These are phyloP conservation scores for Rhizoglyphus robini DNA, from an alignment of 1,140 invertebrate genomes.

Conservation along the genomic window DNA sequence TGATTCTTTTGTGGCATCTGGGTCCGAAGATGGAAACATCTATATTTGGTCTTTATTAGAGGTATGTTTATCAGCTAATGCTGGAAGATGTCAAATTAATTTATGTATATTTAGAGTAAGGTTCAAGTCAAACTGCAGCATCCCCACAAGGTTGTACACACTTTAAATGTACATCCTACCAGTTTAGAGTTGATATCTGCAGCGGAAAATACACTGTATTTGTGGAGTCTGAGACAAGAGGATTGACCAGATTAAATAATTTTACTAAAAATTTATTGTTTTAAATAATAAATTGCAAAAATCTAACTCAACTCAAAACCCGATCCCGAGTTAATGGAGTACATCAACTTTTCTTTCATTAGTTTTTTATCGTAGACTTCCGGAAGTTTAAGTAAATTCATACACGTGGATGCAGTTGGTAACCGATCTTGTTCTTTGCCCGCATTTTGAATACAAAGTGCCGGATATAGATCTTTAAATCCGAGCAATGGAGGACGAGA, in stretches of 20 bases:
- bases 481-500: constrained; percentile 90
- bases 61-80: neutral
- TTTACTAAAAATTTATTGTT: constrained; percentile 2
- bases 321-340: constrained; percentile 83
- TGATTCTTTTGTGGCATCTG: constrained; percentile 70
- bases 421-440: constrained; percentile 63
- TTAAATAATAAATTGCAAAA: neutral
- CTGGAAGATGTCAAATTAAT: neutral
- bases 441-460: constrained; percentile 83
- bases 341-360: constrained; percentile 68
- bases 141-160: constrained; percentile 34
- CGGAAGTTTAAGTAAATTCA: constrained; percentile 91
- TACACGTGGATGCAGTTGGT: constrained; percentile 89
- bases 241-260: neutral
- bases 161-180: constrained; percentile 38
- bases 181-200: constrained; percentile 38
- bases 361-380: constrained; percentile 64
- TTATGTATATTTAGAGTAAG: constrained; percentile 35
- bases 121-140: constrained; percentile 40
- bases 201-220: constrained; percentile 35
- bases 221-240: constrained; percentile 33
- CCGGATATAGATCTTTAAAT: constrained; percentile 87
- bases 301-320: constrained; percentile 85
- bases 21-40: constrained; percentile 67
- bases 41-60: constrained; percentile 59